Conservation (phyloP, 2,888 invertebrate species). For the Chrysolina oricalcia region DNA sequence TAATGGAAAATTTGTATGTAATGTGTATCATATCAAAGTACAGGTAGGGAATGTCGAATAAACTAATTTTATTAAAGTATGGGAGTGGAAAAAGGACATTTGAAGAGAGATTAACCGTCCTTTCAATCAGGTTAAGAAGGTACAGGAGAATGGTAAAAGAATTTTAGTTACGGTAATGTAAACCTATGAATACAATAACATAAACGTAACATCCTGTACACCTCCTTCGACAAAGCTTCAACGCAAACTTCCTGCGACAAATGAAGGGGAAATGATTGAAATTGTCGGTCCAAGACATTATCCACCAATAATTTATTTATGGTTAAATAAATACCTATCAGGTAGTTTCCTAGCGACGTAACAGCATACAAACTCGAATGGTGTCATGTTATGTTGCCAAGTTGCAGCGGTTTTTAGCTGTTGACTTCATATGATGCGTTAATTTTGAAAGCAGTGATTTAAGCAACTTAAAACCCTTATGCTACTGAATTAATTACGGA, state of each 20-base stretch:
- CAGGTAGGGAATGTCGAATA: no score
- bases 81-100: no score
- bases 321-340: slow-evolving; percentile 6
- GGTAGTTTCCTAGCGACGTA: slow-evolving; percentile 18
- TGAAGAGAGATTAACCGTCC: no score
- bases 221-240: not conserved
- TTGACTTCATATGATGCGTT: not conserved
- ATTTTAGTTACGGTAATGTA: no score
- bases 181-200: not conserved
- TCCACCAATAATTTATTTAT: slow-evolving; percentile 4
- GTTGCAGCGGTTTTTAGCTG: not conserved
- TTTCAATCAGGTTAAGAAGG: no score
- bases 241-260: slow-evolving; percentile 11
- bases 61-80: no score
- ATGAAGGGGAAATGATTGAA: slow-evolving; percentile 6
- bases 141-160: no score
- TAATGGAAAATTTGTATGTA: no score
- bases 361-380: not conserved
- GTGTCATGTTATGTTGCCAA: not conserved
- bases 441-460: not conserved
- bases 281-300: not conserved
- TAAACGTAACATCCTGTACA: not conserved
- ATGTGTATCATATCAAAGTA: no score
- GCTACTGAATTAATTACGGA: no score
- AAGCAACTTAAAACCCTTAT: no score